These are phyloP conservation scores for Drosophila histrio DNA, from an alignment of 2,888 invertebrate genomes.

Conservation along the genomic window DNA sequence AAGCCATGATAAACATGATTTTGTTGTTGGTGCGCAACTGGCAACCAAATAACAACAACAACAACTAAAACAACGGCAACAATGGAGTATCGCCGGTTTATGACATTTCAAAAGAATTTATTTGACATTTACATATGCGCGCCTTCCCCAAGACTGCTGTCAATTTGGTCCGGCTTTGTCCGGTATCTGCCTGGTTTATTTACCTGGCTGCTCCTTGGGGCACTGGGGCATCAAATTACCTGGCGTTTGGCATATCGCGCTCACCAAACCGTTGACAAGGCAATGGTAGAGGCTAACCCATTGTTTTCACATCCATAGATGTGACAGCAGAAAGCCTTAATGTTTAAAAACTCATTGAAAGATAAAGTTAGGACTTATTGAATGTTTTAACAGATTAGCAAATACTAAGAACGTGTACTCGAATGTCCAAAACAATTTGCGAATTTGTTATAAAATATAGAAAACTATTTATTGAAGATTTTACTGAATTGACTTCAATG, in stretches of 20 bases:
- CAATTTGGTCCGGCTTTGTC: constrained; percentile 21
- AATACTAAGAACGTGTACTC: too few species aligned
- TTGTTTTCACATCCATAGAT: constrained; percentile 13
- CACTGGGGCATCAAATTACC: constrained; percentile 33
- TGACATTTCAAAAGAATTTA: constrained; percentile 57
- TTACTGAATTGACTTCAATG: too few species aligned
- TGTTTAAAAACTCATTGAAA: not conserved
- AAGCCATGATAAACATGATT: constrained; percentile 11
- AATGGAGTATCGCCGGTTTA: constrained; percentile 42
- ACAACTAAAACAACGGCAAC: constrained; percentile 11
- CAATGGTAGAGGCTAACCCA: constrained; percentile 19
- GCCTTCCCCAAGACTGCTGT: constrained; percentile 19
- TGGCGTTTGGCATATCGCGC: constrained; percentile 45
- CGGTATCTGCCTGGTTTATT: constrained; percentile 19
- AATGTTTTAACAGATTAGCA: not conserved
- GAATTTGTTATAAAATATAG: too few species aligned
- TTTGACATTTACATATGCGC: constrained; percentile 50
- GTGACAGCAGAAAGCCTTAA: constrained; percentile 7
- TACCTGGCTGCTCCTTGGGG: constrained; percentile 10
- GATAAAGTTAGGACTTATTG: not conserved
- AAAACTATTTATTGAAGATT: too few species aligned
- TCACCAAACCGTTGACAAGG: constrained; percentile 21
- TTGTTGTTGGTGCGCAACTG: constrained; percentile 8
- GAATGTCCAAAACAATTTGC: too few species aligned
- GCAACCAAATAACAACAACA: not conserved